Percentiles rank a stretch among this genome's conserved stretches.
These are phyloP conservation scores for Anastrepha ludens DNA, from an alignment of 1,140 invertebrate species.

Conservation along the genomic window DNA sequence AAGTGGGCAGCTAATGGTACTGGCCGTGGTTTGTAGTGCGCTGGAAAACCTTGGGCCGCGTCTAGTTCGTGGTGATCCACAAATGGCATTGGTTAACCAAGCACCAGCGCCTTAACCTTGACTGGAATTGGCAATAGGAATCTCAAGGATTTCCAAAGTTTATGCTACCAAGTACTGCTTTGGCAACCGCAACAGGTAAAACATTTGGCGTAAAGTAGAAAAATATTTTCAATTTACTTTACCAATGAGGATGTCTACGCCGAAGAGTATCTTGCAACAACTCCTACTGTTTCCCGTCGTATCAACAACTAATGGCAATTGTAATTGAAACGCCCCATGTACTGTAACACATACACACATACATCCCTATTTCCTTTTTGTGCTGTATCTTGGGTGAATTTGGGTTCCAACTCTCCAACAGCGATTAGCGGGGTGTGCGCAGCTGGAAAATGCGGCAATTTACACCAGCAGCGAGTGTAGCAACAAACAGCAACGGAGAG, in stretches of 20 bases:
- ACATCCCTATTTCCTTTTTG: neutral
- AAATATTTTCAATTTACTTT: constrained; percentile 19
- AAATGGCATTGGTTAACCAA: constrained; percentile 18
- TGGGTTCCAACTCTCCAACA: neutral
- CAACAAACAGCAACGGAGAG: constrained; percentile 18
- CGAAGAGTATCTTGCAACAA: neutral
- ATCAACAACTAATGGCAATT: constrained; percentile 43
- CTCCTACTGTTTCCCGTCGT: constrained; percentile 40
- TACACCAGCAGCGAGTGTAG: constrained; percentile 47
- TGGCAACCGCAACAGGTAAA: constrained; percentile 10
- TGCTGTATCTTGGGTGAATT: constrained; percentile 28
- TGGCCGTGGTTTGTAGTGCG: too few relatives aligned
- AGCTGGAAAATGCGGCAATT: constrained; percentile 38
- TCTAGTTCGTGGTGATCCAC: constrained; percentile 27
- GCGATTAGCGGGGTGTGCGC: constrained; percentile 13
- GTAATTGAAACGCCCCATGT: constrained; percentile 37
- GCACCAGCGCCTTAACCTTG: constrained; percentile 1
- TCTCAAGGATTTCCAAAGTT: constrained; percentile 18
- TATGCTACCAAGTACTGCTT: neutral
- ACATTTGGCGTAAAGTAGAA: neutral
- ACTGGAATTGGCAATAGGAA: neutral
- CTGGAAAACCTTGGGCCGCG: neutral
- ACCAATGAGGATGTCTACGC: neutral
- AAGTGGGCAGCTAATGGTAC: constrained; percentile 34
- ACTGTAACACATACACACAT: neutral